Base-by-base conservation (phyloP, 35 echinoderm and acorn worm species). In the Strongylocentrotus purpuratus region DNA sequence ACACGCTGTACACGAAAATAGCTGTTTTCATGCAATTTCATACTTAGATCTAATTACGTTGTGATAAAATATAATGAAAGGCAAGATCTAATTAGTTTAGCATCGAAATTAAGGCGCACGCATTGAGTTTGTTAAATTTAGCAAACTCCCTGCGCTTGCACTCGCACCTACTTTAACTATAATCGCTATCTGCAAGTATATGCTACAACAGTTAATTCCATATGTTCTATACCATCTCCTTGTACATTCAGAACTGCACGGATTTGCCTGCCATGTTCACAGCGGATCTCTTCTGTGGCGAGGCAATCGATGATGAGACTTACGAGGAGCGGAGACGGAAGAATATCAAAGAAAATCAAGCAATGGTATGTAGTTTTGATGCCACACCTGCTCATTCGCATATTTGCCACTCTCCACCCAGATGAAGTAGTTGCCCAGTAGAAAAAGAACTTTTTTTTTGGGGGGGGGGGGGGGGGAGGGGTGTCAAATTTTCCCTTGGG, bases 331-430 rank as follows among this genome's bases (percentile, higher is more conserved):
- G 88, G 90, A 60, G 96, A 86, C 94, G 93, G 55, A 96, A 96
- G 87, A 96, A 96, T 35, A 96, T 96, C 22, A 48, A 96, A 52
- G 96, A 96, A 71, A 96, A 96, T 46, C 90, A 95, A 85, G 94
- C 58, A 14, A 93, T 96, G 94, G 96, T 96, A 95, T 45, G 96
- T 92, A 28, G 15, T 55, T 55, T n/a, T 50, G 48, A 50, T 50
- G 48, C n/a, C n/a, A n/a, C n/a, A n/a, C 35, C 35, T 41, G 35
- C 35, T 41, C 35, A 41, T 41, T 41, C 35, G 3, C 35, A 41
- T 41, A 41, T 41, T 41, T 41, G 35, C 35, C 35, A 41, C 35
- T 41, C 35, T 41, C 35, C 35, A 41, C 35, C 35, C 35, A 41
- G 35, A 41, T 41, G 35, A 41, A 41, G 35, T 41, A 41, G 35